Percentiles rank a stretch among this genome's conserved stretches.
These are phyloP conservation scores for Aulostomus chinensis DNA, from an alignment of 2,797 vertebrate species.

Conservation along the genomic window DNA sequence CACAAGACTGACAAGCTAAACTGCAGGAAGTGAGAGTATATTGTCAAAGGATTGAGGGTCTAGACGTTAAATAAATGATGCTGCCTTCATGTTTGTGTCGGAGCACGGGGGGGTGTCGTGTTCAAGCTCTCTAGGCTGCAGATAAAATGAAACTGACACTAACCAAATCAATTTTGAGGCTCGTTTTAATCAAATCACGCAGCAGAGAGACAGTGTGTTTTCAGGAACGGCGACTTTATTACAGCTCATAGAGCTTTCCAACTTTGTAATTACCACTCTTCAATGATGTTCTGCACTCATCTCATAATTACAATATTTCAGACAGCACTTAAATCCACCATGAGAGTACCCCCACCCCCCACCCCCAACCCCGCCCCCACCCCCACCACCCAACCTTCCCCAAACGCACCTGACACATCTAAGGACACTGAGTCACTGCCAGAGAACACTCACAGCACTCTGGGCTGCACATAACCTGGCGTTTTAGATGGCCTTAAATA, in stretches of 20 bases:
- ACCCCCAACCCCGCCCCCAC: neutral
- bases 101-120: neutral
- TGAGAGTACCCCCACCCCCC: conserved; percentile 11
- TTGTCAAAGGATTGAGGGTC: conserved; percentile 1
- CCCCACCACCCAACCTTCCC: no score
- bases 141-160: neutral
- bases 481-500: neutral
- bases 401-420: conserved; percentile 35
- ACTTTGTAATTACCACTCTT: conserved; percentile 34
- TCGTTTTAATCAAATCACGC: neutral
- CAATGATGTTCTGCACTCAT: conserved; percentile 15
- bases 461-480: neutral
- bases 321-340: conserved; percentile 37
- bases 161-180: neutral
- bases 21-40: neutral
- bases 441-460: conserved; percentile 14
- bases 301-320: conserved; percentile 52
- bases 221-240: neutral
- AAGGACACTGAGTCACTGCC: conserved; percentile 37
- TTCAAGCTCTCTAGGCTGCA: conserved; percentile 2
- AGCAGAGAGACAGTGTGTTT: neutral
- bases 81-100: conserved; percentile 12
- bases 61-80: conserved; percentile 14
- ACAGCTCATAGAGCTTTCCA: conserved; percentile 11
- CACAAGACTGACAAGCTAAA: neutral